A percentile compares a stretch with the other conserved stretches of the same genome.
phyloP scores from a whole-genome alignment of 2,888 invertebrate species.

The Candidula unifasciata region DNA sequence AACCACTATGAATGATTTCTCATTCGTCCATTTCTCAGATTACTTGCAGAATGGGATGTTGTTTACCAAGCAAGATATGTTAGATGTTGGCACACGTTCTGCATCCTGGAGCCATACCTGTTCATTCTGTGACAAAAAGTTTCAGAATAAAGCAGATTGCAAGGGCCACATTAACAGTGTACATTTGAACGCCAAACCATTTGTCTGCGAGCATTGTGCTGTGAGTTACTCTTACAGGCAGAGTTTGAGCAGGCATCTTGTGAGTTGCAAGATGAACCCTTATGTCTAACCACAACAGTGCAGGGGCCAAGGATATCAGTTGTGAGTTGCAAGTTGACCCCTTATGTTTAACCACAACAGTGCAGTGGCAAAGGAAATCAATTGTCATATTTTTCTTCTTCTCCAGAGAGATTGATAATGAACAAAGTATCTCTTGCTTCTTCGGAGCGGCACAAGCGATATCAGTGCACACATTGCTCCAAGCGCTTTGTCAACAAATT shows the following conservation, averaged over 20 bases:
- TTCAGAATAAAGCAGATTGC: slow-evolving; percentile 55
- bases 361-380: slow-evolving; percentile 17
- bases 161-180: slow-evolving; percentile 53
- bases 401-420: slow-evolving; percentile 22
- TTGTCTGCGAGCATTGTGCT: slow-evolving; percentile 51
- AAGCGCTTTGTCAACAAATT: slow-evolving; percentile 48
- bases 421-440: slow-evolving; percentile 11
- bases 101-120: slow-evolving; percentile 32
- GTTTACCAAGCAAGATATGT: slow-evolving; percentile 14
- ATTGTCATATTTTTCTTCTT: slow-evolving; percentile 29
- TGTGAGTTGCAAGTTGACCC: slow-evolving; percentile 44
- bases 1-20: slow-evolving; percentile 26
- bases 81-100: slow-evolving; percentile 17
- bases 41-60: slow-evolving; percentile 4
- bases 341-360: slow-evolving; percentile 18
- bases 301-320: slow-evolving; percentile 2
- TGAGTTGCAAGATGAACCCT: slow-evolving; percentile 43
- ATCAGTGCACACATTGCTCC: slow-evolving; percentile 42
- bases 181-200: slow-evolving; percentile 54
- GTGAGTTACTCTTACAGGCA: slow-evolving; percentile 51
- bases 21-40: slow-evolving; percentile 48
- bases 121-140: slow-evolving; percentile 50
- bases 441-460: slow-evolving; percentile 40
- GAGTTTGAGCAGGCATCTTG: slow-evolving; percentile 51
- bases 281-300: background rate